phyloP scores from a whole-genome alignment of 1,140 invertebrate species.

The Scaptomyza graminum region DNA sequence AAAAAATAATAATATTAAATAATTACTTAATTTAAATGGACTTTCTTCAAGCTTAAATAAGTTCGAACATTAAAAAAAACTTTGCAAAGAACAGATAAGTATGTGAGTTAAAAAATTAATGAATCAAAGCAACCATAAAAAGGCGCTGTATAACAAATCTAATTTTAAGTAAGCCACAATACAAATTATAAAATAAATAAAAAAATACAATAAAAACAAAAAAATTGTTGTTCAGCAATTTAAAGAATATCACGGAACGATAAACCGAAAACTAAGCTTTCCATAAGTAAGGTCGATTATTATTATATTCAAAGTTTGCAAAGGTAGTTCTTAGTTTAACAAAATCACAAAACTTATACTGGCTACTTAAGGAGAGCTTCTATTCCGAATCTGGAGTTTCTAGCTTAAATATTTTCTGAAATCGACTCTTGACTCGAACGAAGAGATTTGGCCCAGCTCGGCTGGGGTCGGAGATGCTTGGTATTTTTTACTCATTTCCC shows the following conservation, averaged over 20 bases:
- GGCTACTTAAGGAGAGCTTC: not conserved
- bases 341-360: not conserved
- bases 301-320: no score
- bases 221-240: no score
- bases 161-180: constrained; percentile 62
- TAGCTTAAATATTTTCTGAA: no score
- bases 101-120: constrained; percentile 40
- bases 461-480: no score
- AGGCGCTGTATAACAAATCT: constrained; percentile 46
- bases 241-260: not conserved
- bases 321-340: no score
- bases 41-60: constrained; percentile 25
- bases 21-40: constrained; percentile 18
- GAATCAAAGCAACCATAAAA: constrained; percentile 31
- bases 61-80: constrained; percentile 29
- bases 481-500: no score
- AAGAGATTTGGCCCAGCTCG: no score
- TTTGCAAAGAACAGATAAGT: constrained; percentile 35
- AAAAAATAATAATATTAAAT: not conserved
- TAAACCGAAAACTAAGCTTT: not conserved
- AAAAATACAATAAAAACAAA: constrained; percentile 7
- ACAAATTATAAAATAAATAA: constrained; percentile 68
- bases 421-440: no score
- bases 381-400: not conserved
- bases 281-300: no score